A percentile compares a stretch with the other conserved stretches of the same genome.
Evolutionary conservation across 35 echinoderm and acorn worm species (phyloP).

Genomic region (Acanthaster planci): DNA sequence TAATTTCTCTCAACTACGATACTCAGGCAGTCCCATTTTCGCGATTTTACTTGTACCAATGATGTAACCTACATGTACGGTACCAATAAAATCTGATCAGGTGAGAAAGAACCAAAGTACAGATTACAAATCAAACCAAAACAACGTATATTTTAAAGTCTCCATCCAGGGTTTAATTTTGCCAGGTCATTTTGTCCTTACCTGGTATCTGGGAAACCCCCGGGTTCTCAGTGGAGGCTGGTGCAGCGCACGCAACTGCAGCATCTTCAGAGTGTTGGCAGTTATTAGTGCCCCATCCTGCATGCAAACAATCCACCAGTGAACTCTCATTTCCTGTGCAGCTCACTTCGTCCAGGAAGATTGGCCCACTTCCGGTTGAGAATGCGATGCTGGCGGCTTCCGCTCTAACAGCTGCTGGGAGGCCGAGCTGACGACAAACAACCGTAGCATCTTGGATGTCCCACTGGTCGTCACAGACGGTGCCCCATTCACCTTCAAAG

Average conservation of each 20-base stretch:
- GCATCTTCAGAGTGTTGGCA: conserved; percentile 59
- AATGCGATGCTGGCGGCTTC: background rate
- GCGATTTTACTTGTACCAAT: too few species aligned
- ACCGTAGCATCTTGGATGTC: conserved; percentile 35
- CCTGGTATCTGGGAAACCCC: background rate
- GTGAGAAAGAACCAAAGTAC: too few species aligned
- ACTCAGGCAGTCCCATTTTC: too few species aligned
- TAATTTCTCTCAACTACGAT: too few species aligned
- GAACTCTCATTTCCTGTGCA: conserved; percentile 35
- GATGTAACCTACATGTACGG: too few species aligned
- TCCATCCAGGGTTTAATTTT: too few species aligned
- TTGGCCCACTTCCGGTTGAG: conserved; percentile 10
- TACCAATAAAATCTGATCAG: too few species aligned
- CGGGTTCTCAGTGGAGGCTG: background rate
- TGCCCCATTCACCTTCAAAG: conserved; percentile 33
- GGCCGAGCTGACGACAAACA: conserved; percentile 15
- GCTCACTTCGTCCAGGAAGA: conserved; percentile 43
- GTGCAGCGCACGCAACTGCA: conserved; percentile 16
- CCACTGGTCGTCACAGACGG: conserved; percentile 6
- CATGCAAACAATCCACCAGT: conserved; percentile 27
- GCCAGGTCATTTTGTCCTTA: background rate
- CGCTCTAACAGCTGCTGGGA: background rate
- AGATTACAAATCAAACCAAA: too few species aligned
- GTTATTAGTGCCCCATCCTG: conserved; percentile 35
- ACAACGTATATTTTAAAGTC: too few species aligned